Evolutionary conservation across 2,113 vertebrate genomes (phyloP).

Genomic region (Stigmatopora nigra): DNA sequence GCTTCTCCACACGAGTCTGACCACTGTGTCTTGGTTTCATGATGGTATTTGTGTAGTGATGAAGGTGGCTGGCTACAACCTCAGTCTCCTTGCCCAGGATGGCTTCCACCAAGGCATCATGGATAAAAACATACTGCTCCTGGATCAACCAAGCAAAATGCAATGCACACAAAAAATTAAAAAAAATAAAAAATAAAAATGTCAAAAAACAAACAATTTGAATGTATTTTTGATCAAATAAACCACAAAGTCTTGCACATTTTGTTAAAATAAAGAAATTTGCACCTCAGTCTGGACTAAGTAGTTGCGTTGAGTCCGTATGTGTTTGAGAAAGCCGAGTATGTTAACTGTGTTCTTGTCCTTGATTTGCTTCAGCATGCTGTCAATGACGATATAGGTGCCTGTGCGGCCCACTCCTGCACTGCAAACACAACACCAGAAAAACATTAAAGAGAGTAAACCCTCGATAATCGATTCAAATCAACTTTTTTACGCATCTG

Average conservation of each 20-base stretch:
- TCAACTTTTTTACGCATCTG: neutral
- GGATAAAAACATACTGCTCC: constrained; percentile 96
- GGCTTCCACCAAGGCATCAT: constrained; percentile 91
- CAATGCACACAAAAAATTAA: neutral
- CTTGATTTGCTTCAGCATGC: constrained; percentile 92
- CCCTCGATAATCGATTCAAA: constrained; percentile 13
- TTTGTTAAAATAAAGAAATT: constrained; percentile 3
- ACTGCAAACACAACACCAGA: constrained; percentile 57
- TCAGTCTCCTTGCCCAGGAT: constrained; percentile 88
- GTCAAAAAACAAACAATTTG: neutral
- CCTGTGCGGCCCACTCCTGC: constrained; percentile 92
- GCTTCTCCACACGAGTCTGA: constrained; percentile 82
- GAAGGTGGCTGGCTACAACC: constrained; percentile 79
- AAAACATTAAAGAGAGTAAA: constrained; percentile 21
- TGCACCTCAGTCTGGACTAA: constrained; percentile 96
- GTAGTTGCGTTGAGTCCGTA: constrained; percentile 94
- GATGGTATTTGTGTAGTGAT: constrained; percentile 85
- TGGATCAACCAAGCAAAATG: constrained; percentile 40
- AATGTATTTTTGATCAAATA: neutral
- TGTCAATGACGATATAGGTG: constrained; percentile 97
- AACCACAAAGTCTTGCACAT: neutral
- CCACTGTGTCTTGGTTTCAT: constrained; percentile 80
- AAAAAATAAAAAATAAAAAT: neutral
- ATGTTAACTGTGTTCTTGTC: constrained; percentile 95
- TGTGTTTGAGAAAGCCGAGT: constrained; percentile 92